phyloP scores from a whole-genome alignment of 2,797 vertebrate species.

The Enteromius viviparus region DNA sequence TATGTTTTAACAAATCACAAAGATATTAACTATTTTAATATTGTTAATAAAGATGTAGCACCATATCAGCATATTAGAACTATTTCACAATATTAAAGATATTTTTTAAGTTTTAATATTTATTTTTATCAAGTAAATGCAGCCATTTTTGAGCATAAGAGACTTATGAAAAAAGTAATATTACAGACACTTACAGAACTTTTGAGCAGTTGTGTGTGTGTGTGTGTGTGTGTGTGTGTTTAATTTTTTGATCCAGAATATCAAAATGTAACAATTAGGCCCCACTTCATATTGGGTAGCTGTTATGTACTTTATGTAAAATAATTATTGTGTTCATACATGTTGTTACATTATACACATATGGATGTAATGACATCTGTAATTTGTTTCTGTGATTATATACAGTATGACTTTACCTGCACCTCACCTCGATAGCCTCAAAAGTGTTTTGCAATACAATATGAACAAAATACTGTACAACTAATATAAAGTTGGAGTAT shows the following conservation, averaged over 20 bases:
- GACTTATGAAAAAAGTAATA: neutral
- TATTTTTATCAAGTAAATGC: neutral
- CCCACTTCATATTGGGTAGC: neutral
- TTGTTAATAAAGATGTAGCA: neutral
- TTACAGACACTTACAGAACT: neutral
- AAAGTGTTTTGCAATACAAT: neutral
- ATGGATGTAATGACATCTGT: too few relatives aligned
- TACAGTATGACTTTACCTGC: neutral
- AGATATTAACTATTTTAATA: neutral
- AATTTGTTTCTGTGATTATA: too few relatives aligned
- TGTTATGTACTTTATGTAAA: neutral
- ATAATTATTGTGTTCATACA: neutral
- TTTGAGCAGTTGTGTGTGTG: neutral
- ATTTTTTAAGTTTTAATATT: neutral
- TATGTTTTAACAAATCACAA: neutral
- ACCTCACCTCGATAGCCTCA: neutral
- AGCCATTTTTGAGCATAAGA: neutral
- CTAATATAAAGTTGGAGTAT: neutral
- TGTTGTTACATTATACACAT: neutral
- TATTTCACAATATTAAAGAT: neutral
- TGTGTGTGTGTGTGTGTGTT: neutral
- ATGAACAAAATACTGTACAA: neutral
- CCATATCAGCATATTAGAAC: neutral
- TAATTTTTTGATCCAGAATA: neutral
- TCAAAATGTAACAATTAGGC: neutral